Evolutionary conservation across 1,140 invertebrate species (phyloP), one percentile per base, ranked within the genome.

Genomic region (Drosophila novamexicana): DNA sequence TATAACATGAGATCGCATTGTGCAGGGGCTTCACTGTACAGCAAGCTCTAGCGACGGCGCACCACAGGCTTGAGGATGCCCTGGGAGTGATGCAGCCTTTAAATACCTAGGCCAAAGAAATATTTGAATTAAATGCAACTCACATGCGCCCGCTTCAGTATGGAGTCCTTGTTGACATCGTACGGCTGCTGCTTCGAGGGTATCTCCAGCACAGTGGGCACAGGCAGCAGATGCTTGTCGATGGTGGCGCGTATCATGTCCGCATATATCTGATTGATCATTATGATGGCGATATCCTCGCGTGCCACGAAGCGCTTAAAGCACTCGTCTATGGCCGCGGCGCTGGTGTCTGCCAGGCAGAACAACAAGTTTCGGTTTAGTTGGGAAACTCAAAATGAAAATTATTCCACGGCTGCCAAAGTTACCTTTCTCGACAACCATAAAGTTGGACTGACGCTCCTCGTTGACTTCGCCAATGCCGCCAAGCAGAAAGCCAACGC

Each of bases 121-220:
- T 59, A 16, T 36, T 1, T n/a, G 5, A 16, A 7, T 9, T n/a
- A 34, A 71, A 49, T 53, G 39, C 22, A 44, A 83, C 79, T 91
- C 94, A 97, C 97, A 94, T 96, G 98, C 50, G 98, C 98, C 82
- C 98, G 94, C 92, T 98, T 95, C 44, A 99, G 93, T 90, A 99
- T 99, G 1, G 98, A 99, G 93, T 99, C 99, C 93, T 99, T 99
- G 81, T 95, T 96, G 32, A 98, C 97, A 93, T 99, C 99, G 93
- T 99, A 99, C 0, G 98, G 98, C 93, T 98, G 97, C 93, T 99
- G 98, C 92, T 99, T 99, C 14, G 98, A 99, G n/a, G 99, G 99
- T 86, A 99, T 99, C 94, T 99, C 99, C 59, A 99, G 93, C 8
- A 99, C 97, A 37, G 99, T 95, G 16, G 99, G 99, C 74, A 99